Evolutionary conservation across 2,797 vertebrate species (phyloP).

Genomic region (Scolopax bukidnonensis): DNA sequence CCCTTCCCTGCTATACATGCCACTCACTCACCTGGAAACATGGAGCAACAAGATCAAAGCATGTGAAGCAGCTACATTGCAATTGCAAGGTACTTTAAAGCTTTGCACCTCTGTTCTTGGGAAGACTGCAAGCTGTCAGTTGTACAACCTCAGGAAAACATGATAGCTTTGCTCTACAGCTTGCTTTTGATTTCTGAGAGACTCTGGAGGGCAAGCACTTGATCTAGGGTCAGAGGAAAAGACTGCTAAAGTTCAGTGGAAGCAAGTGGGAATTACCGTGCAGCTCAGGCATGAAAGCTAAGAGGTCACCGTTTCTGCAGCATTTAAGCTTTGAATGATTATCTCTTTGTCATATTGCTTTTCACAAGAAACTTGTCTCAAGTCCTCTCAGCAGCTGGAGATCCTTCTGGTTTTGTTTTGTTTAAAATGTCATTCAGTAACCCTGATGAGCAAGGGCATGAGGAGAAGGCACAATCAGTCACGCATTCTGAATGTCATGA

Average conservation of each 20-base stretch:
- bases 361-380: neutral
- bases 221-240: neutral
- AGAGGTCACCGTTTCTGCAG: neutral
- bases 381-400: neutral
- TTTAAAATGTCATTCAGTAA: neutral
- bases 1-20: neutral
- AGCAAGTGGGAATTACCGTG: neutral
- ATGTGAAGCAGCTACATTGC: neutral
- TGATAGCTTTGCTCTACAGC: neutral
- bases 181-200: neutral
- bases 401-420: neutral
- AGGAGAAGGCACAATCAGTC: neutral
- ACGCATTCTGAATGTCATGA: neutral
- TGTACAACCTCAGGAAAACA: neutral
- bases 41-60: neutral
- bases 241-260: neutral
- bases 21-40: neutral
- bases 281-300: neutral
- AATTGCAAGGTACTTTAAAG: neutral
- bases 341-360: neutral
- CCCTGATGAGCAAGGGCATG: neutral
- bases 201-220: neutral
- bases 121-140: neutral
- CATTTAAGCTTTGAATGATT: neutral
- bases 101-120: neutral